Evolutionary conservation across 2,888 invertebrate species (phyloP), one percentile per base, ranked within the genome.

Genomic region (Molorchus minor): DNA sequence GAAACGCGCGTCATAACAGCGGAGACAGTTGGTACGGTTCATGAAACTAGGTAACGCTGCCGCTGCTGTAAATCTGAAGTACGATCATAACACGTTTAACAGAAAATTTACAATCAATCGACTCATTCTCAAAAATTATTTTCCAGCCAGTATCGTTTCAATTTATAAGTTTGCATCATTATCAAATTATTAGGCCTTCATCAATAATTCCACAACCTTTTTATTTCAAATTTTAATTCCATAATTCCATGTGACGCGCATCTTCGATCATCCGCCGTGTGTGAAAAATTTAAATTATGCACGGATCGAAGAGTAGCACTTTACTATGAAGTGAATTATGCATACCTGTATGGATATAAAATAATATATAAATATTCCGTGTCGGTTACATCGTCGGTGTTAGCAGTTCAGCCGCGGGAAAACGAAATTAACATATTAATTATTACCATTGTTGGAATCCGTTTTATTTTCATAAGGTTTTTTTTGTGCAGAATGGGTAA

Each of bases 271-370:
- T 43, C 21, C 41, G 12, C 20, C 19, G 21, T 43, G 43, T 43
- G 43, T 43, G 21, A 43, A 43, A 43, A 43, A 21, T 43, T 43
- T 43, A 43, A 43, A 43, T 43, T 21, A 43, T 43, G 21, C 13
- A 20, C 10, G 4, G 12, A 19, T 3, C 10, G n/a, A 12, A 43
- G 21, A 43, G 21, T 43, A 43, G 20, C 43, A 13, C 43, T 21
- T 43, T 43, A 43, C 43, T 21, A 10, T 43, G 21, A 17, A 12
- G 4, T 20, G 21, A 21, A 43, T 43, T 43, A 43, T 41, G 12
- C 33, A 41, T 19, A 20, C 43, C 13, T 43, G 43, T 21, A 13
- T 43, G 21, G 43, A 43, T 21, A 43, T 43, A n/a, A 43, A 21
- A 21, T 41, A 20, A 21, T 43, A 21, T 13, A 43, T 12, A 21